Percentiles rank a stretch among this genome's conserved stretches.
phyloP scores from a whole-genome alignment of 2,113 vertebrate species.

The Isurus oxyrinchus region DNA sequence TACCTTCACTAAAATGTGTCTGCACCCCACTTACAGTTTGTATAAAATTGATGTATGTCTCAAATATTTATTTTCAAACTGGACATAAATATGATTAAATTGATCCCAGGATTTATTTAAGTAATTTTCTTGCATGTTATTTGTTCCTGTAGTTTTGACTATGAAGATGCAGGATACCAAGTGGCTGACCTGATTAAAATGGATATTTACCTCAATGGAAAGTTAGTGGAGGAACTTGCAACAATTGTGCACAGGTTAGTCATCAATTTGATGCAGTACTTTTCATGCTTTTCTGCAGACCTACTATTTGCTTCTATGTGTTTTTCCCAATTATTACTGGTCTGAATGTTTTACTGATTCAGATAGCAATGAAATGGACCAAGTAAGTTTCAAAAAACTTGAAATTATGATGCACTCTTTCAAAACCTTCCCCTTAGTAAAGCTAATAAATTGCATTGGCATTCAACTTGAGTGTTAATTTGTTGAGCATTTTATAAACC shows the following conservation, averaged over 20 bases:
- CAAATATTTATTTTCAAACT: background rate
- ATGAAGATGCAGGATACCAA: constrained; percentile 88
- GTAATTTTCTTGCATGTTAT: background rate
- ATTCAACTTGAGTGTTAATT: background rate
- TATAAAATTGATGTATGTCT: background rate
- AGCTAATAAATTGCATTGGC: background rate
- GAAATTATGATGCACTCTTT: background rate
- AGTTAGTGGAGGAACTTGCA: constrained; percentile 77
- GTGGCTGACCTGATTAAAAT: constrained; percentile 83
- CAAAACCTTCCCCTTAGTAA: background rate
- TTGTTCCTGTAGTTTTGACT: constrained; percentile 76
- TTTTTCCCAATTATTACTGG: background rate
- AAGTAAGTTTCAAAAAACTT: background rate
- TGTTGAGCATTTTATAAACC: background rate
- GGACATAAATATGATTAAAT: background rate
- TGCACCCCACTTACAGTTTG: background rate
- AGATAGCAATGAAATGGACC: background rate
- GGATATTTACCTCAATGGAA: constrained; percentile 86
- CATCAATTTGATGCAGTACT: background rate
- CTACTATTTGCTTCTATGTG: background rate
- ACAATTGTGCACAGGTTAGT: constrained; percentile 76
- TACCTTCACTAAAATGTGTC: background rate
- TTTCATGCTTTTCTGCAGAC: background rate
- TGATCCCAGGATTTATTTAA: background rate
- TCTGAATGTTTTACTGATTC: background rate